Conservation (phyloP, 2,888 invertebrate genomes). For the Timandra comae region DNA sequence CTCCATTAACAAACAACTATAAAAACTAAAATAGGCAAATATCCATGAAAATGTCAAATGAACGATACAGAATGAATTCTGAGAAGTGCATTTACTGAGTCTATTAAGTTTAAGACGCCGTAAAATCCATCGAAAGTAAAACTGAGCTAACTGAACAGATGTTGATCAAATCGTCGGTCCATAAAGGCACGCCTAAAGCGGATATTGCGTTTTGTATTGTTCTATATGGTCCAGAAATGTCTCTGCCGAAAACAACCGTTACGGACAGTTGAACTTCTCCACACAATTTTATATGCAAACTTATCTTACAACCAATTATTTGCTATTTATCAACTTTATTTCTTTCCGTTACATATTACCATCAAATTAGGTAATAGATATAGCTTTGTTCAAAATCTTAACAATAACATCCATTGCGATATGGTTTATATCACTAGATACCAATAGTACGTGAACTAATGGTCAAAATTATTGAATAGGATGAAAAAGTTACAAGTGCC, state of each 20-base stretch:
- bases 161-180: conserved; percentile 27
- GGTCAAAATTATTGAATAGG: too few species aligned
- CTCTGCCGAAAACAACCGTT: conserved; percentile 27
- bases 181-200: conserved; percentile 43
- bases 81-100: neutral
- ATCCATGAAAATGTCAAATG: neutral
- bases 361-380: too few species aligned
- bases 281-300: too few species aligned
- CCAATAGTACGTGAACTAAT: too few species aligned
- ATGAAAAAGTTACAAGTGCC: too few species aligned
- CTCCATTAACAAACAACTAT: neutral
- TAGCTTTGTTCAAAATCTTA: too few species aligned
- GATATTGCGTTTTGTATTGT: conserved; percentile 53
- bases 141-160: conserved; percentile 14
- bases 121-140: conserved; percentile 17
- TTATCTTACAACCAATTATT: too few species aligned
- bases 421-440: too few species aligned
- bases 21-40: conserved; percentile 1
- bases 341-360: too few species aligned
- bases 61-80: neutral
- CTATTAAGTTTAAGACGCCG: conserved; percentile 1
- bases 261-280: conserved; percentile 19
- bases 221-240: conserved; percentile 40
- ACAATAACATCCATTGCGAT: too few species aligned
- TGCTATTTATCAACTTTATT: too few species aligned